phyloP scores from a whole-genome alignment of 2,797 vertebrate genomes.

The Cossypha heuglini region DNA sequence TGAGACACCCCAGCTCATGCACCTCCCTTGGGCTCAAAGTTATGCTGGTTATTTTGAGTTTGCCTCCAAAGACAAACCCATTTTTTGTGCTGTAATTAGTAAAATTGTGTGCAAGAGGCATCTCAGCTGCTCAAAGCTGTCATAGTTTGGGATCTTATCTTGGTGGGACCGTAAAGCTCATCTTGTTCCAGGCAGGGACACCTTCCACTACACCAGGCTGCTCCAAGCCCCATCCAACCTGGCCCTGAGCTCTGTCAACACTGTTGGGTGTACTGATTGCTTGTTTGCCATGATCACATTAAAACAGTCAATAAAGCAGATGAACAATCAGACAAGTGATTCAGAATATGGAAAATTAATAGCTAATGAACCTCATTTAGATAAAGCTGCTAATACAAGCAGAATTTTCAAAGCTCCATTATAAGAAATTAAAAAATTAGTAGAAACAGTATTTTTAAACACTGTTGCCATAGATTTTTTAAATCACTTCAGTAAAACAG shows the following conservation, averaged over 20 bases:
- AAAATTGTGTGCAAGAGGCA: background rate
- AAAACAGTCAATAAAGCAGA: background rate
- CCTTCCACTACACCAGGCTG: background rate
- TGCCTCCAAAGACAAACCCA: background rate
- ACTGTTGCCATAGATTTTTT: background rate
- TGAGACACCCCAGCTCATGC: fast-evolving
- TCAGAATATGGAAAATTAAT: background rate
- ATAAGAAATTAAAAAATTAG: background rate
- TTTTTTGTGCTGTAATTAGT: background rate
- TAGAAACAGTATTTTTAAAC: background rate
- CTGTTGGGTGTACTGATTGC: background rate
- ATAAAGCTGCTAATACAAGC: background rate
- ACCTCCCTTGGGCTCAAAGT: background rate
- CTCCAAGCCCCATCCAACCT: background rate
- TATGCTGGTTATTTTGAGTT: fast-evolving
- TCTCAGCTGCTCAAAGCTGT: background rate
- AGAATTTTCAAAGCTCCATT: background rate
- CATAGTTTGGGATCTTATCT: no score
- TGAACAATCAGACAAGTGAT: background rate
- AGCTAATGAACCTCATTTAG: background rate
- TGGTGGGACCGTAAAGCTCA: background rate
- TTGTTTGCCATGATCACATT: background rate
- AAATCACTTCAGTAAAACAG: background rate
- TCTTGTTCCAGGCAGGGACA: background rate
- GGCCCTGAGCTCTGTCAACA: background rate